phyloP scores from a whole-genome alignment of 2,888 invertebrate genomes.

The Erebia epiphron region DNA sequence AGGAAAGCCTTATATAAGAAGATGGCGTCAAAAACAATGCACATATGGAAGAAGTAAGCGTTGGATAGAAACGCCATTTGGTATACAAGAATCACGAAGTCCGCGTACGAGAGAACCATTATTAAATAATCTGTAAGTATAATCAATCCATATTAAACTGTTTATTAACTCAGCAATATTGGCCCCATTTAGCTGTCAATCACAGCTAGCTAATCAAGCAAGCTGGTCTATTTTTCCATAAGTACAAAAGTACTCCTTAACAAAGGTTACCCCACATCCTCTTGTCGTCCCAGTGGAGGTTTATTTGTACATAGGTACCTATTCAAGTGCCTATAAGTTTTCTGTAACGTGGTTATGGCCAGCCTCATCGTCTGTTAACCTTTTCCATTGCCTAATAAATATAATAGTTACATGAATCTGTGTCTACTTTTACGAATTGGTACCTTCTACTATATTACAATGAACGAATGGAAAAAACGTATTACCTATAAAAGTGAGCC shows the following conservation, averaged over 20 bases:
- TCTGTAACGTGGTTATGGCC: too few relatives aligned
- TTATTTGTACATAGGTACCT: too few relatives aligned
- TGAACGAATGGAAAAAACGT: not conserved
- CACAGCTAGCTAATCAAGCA: too few relatives aligned
- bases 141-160: not conserved
- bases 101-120: constrained; percentile 65
- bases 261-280: too few relatives aligned
- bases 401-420: not conserved
- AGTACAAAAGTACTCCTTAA: too few relatives aligned
- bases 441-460: too few relatives aligned
- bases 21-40: constrained; percentile 63
- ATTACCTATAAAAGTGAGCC: constrained; percentile 67
- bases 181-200: too few relatives aligned
- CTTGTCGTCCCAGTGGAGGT: too few relatives aligned
- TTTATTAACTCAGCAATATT: too few relatives aligned
- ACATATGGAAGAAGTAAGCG: constrained; percentile 58
- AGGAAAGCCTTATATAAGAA: constrained; percentile 73
- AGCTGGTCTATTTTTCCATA: too few relatives aligned
- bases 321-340: not conserved
- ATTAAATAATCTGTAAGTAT: constrained; percentile 65
- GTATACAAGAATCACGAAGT: constrained; percentile 73
- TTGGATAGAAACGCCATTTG: constrained; percentile 77
- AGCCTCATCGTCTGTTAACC: not conserved
- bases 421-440: too few relatives aligned
- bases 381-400: not conserved